Percentiles rank a stretch among this genome's conserved stretches.
Conservation (phyloP, 2,888 invertebrate genomes). For the Pollenia amentaria region DNA sequence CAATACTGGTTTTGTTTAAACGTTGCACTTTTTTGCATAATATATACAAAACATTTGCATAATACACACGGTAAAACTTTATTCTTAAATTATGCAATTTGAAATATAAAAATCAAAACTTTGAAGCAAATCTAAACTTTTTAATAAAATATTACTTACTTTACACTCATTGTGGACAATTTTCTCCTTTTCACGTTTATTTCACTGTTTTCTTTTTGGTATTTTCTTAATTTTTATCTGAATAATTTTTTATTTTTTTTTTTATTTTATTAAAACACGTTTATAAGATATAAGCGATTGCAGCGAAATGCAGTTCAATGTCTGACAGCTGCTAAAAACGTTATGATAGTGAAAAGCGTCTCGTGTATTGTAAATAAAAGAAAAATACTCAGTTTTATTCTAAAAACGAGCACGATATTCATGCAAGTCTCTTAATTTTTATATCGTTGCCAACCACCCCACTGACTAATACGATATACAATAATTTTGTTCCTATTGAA, state of each 20-base stretch:
- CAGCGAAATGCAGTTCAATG: conserved; percentile 52
- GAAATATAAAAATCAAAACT: conserved; percentile 16
- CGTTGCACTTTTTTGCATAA: conserved; percentile 43
- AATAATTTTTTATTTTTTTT: too few relatives aligned
- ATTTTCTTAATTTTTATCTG: conserved; percentile 17
- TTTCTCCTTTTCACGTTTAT: background rate
- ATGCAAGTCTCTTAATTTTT: conserved; percentile 40
- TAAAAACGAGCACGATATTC: conserved; percentile 41
- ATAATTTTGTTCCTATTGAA: conserved; percentile 33
- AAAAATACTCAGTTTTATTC: conserved; percentile 34
- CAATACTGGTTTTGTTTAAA: conserved; percentile 41
- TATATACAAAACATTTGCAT: conserved; percentile 40
- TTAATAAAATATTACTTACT: conserved; percentile 35
- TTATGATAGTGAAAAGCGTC: conserved; percentile 66
- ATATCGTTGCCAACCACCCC: conserved; percentile 60
- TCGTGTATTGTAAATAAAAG: conserved; percentile 67
- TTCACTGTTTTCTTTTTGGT: background rate
- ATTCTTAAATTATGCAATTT: conserved; percentile 78
- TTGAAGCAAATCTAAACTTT: background rate
- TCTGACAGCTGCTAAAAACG: conserved; percentile 56
- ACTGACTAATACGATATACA: conserved; percentile 33
- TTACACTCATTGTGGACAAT: conserved; percentile 46
- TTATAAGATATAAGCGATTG: conserved; percentile 29
- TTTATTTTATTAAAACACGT: conserved; percentile 40
- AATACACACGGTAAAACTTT: conserved; percentile 12